These are phyloP conservation scores for Polyergus mexicanus DNA, from an alignment of 1,140 invertebrate species.

Conservation along the genomic window DNA sequence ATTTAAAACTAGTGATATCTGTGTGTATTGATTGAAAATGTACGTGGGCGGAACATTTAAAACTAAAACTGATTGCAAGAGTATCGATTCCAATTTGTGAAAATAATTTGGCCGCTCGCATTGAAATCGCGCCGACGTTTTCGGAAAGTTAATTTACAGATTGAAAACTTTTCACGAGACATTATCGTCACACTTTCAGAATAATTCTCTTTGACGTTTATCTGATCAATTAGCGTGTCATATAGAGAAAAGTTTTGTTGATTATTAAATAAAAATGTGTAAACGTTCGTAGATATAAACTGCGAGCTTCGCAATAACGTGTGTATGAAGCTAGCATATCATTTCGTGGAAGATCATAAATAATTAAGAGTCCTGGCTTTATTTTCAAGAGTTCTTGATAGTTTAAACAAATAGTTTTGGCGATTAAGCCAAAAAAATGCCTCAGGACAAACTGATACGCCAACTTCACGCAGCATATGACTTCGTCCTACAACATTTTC, in stretches of 20 bases:
- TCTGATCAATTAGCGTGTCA: background rate
- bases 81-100: slow-evolving; percentile 53
- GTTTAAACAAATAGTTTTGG: no score
- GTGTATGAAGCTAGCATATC: no score
- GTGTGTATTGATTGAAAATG: slow-evolving; percentile 54
- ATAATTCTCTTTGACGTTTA: background rate
- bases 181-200: background rate
- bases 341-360: no score
- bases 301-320: no score
- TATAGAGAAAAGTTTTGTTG: background rate
- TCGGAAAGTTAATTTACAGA: slow-evolving; percentile 28
- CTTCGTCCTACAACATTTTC: no score
- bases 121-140: slow-evolving; percentile 21
- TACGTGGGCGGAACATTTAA: slow-evolving; percentile 17
- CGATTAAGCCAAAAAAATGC: no score
- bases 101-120: slow-evolving; percentile 38
- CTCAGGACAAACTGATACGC: no score
- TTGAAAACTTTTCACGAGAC: background rate
- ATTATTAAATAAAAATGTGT: background rate
- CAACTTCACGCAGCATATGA: no score
- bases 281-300: background rate
- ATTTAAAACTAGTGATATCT: slow-evolving; percentile 54
- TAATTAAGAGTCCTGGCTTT: no score
- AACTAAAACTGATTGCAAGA: slow-evolving; percentile 42
- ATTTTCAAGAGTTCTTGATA: no score